phyloP scores from a whole-genome alignment of 2,113 vertebrate species.

The Larimichthys polyactis region DNA sequence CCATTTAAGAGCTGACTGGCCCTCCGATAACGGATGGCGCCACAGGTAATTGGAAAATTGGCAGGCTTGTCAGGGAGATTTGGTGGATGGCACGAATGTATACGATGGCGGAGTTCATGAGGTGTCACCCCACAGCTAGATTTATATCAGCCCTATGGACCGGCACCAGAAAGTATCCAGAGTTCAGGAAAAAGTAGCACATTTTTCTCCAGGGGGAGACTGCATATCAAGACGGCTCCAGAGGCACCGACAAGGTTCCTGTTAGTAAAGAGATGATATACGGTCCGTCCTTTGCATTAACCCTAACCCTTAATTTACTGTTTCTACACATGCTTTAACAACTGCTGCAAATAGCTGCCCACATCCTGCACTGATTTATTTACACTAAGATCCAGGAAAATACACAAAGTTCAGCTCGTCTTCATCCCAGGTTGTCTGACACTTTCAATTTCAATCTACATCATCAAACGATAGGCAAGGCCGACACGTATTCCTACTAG shows the following conservation, averaged over 20 bases:
- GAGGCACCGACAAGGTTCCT: constrained; percentile 81
- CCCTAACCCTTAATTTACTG: constrained; percentile 54
- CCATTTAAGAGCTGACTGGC: constrained; percentile 92
- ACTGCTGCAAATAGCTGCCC: constrained; percentile 13
- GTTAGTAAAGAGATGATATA: constrained; percentile 63
- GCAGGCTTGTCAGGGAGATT: constrained; percentile 93
- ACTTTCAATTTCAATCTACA: constrained; percentile 13
- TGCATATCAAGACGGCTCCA: constrained; percentile 85
- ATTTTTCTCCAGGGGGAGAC: constrained; percentile 78
- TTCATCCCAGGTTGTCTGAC: constrained; percentile 32
- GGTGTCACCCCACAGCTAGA: constrained; percentile 85
- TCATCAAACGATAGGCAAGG: background rate
- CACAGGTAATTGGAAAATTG: constrained; percentile 98
- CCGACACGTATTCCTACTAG: background rate
- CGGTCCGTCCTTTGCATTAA: constrained; percentile 56
- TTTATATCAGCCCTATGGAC: constrained; percentile 89
- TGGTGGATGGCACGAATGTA: constrained; percentile 89
- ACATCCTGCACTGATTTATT: constrained; percentile 31
- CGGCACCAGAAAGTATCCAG: constrained; percentile 85
- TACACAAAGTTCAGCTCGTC: background rate
- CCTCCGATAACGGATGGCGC: constrained; percentile 92
- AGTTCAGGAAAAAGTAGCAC: constrained; percentile 80
- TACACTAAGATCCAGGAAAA: constrained; percentile 2
- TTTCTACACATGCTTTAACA: constrained; percentile 12
- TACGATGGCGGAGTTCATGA: constrained; percentile 85